A percentile compares a stretch with the other conserved stretches of the same genome.
phyloP scores from a whole-genome alignment of 2,797 vertebrate species.

The Sandelia bainsii region DNA sequence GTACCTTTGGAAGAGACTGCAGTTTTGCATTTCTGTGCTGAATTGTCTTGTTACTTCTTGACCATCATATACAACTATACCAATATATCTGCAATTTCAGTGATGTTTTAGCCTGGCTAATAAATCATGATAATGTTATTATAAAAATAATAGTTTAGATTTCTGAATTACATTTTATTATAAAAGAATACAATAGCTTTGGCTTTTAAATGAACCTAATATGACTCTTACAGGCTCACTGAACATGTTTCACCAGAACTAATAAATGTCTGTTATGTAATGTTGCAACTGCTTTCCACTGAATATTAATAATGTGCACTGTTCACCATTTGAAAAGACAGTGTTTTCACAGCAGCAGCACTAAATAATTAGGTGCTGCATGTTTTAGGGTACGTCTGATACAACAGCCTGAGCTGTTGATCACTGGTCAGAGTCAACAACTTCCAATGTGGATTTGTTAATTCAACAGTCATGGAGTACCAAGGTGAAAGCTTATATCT shows the following conservation, averaged over 20 bases:
- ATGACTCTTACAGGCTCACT: neutral
- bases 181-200: neutral
- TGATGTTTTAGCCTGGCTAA: too few species aligned
- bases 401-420: neutral
- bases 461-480: constrained; percentile 27
- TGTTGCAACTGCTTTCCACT: neutral
- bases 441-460: constrained; percentile 25
- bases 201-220: neutral
- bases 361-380: constrained; percentile 2
- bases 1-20: too few species aligned
- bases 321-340: neutral
- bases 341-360: neutral
- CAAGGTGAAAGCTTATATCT: constrained; percentile 42
- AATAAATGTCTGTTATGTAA: neutral
- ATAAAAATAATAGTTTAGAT: neutral
- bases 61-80: too few species aligned
- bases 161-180: neutral
- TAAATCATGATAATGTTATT: too few species aligned
- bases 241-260: neutral
- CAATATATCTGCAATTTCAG: too few species aligned
- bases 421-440: neutral
- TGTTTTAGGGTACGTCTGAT: constrained; percentile 1
- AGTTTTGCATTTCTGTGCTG: too few species aligned
- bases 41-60: too few species aligned
- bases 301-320: too few species aligned